phyloP scores from a whole-genome alignment of 1,140 invertebrate species.

The Pachypeltis micranthus region DNA sequence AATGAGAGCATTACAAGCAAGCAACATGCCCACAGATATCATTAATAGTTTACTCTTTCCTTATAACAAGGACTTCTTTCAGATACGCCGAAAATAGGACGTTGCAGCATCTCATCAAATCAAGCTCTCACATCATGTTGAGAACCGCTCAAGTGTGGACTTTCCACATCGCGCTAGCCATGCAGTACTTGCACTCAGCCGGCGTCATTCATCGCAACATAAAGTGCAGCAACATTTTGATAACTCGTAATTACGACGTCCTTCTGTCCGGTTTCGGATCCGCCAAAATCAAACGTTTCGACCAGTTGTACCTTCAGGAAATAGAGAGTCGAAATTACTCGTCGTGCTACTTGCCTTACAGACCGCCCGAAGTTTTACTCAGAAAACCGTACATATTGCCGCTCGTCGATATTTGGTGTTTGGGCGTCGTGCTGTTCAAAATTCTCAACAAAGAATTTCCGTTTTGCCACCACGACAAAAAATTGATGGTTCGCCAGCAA shows the following conservation, averaged over 20 bases:
- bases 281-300: constrained; percentile 32
- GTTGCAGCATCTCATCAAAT: not conserved
- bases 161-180: constrained; percentile 63
- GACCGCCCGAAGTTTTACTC: not conserved
- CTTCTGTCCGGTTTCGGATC: constrained; percentile 85
- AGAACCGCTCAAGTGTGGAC: constrained; percentile 59
- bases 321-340: not conserved
- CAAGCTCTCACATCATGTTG: constrained; percentile 45
- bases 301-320: not conserved
- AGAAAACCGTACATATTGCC: not conserved
- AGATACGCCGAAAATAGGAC: not conserved
- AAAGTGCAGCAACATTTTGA: constrained; percentile 80
- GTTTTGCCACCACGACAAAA: constrained; percentile 1
- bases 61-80: too few species aligned
- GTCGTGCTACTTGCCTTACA: not conserved
- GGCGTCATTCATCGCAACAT: constrained; percentile 77
- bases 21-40: too few species aligned
- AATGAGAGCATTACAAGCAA: too few species aligned
- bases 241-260: constrained; percentile 56
- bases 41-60: too few species aligned
- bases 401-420: not conserved
- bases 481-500: not conserved
- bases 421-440: not conserved
- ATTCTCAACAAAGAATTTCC: not conserved
- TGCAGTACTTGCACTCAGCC: constrained; percentile 69